These are phyloP conservation scores for Gari tellinella DNA, from an alignment of 2,888 invertebrate genomes.

Conservation along the genomic window DNA sequence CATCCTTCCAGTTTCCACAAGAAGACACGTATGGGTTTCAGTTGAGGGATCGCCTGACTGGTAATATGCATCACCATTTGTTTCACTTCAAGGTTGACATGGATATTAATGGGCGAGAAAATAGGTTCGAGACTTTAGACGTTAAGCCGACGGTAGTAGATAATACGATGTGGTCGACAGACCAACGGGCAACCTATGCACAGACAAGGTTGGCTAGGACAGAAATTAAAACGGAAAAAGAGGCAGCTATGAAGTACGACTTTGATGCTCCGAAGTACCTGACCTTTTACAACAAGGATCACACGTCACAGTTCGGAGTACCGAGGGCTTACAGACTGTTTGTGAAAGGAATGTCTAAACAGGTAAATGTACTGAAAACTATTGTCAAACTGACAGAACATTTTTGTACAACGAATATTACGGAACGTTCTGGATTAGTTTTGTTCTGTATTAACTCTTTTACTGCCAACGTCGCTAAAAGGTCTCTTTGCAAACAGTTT, in stretches of 20 bases:
- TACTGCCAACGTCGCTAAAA: too few relatives aligned
- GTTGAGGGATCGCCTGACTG: conserved; percentile 60
- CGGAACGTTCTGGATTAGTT: too few relatives aligned
- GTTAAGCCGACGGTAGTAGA: conserved; percentile 46
- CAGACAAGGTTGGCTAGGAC: conserved; percentile 42
- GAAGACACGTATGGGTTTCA: conserved; percentile 61
- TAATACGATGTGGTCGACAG: conserved; percentile 39
- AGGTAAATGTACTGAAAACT: conserved; percentile 3
- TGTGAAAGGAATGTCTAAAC: conserved; percentile 26
- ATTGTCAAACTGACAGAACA: too few relatives aligned
- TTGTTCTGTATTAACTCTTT: too few relatives aligned
- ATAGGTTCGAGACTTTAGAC: conserved; percentile 71
- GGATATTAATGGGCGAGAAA: conserved; percentile 70
- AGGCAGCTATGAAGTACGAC: conserved; percentile 71
- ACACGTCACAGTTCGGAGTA: conserved; percentile 60
- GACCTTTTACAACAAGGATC: conserved; percentile 66
- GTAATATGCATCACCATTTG: conserved; percentile 74
- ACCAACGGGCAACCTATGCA: conserved; percentile 43
- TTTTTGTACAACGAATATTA: too few relatives aligned
- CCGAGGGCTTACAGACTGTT: conserved; percentile 67
- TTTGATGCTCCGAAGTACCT: conserved; percentile 74
- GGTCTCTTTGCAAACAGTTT: too few relatives aligned
- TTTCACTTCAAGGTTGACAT: conserved; percentile 72
- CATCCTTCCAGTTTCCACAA: conserved; percentile 38
- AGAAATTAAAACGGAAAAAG: conserved; percentile 60